Evolutionary conservation across 2,113 vertebrate species (phyloP), one percentile per base, ranked within the genome.

Genomic region (Pavo muticus): DNA sequence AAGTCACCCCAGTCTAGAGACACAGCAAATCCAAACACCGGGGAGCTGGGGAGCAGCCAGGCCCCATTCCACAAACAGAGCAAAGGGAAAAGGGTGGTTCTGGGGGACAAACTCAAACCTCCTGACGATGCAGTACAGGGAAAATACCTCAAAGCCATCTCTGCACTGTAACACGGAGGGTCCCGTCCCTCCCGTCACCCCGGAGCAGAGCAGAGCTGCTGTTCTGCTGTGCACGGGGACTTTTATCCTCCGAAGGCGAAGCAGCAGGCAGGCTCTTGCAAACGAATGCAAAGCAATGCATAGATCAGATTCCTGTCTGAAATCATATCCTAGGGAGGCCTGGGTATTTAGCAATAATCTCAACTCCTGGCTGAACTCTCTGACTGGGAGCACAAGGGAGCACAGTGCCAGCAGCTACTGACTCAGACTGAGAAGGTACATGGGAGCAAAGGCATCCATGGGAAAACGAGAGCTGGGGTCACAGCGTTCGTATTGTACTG

Each of bases 331-430:
- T 24, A 9, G 88, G 77, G 90, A 81, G 74, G 84, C 70, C 30
- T 56, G 40, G 39, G 8, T 65, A 37, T 87, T 89, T 54, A 95
- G 93, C 92, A 95, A 88, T 77, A 57, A 64, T 30, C 69, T 14
- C 95, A 93, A 10, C 89, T 96, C 95, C 93, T 95, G 95, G 95
- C 95, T 97, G 95, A 97, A 96, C 95, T 73, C 96, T 78, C 80
- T 18, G 5, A 37, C 73, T 47, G 89, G 87, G 77, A 96, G 91
- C 94, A 95, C 95, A 54, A 37, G 84, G 3, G 81, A 87, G 42
- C 65, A 0, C 24, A 40, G 88, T 54, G 97, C 95, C 96, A 96
- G 97, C 87, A 97, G 72, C 68, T 64, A 84, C 94, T 74, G 79
- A 93, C 89, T 97, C 94, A 90, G 70, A 3, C 87, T 42, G 69